Evolutionary conservation across 2,797 vertebrate genomes (phyloP), one percentile per base, ranked within the genome.

Genomic region (Sebastes goodei): DNA sequence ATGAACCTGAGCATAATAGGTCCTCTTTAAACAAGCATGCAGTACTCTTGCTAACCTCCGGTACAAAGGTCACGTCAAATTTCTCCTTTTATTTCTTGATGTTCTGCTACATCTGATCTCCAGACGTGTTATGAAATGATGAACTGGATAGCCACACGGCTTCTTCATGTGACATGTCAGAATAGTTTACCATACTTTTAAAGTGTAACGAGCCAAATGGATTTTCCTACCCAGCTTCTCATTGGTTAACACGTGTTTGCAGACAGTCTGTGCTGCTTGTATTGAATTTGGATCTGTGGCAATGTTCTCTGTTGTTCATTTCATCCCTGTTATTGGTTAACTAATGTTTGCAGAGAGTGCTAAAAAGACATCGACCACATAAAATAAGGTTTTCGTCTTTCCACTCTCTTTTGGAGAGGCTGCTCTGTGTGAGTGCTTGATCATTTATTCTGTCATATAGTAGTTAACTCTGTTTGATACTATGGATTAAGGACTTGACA

Each of bases 271-370:
- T 20, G 2, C 29, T 29, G 33, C 29, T n/a, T 14, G 10, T 33
- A 10, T 46, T 76, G 12, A 6, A 27, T 29, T 66, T 2, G 10
- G 5, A n/a, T 27, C 9, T 52, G 6, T 17, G 6, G 6, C 12
- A 70, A 10, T 12, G 3, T 61, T 49, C 61, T 63, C n/a, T 17
- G 15, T 46, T 2, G 2, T 66, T 52, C 10, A 46, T 32, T 49
- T 38, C 10, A n/a, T 53, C 2, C 12, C 23, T 46, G 78, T 84
- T 77, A 85, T 9, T 86, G 53, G 27, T 86, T 83, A 83, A 78
- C 80, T 52, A 66, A 12, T 90, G 49, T 81, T 86, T 81, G 35
- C 12, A 21, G 14, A 56, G 20, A 10, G 49, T 1, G 4, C 20
- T 6, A 21, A 49, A 53, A 74, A 78, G 21, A 69, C 63, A 77